phyloP scores from a whole-genome alignment of 2,797 vertebrate genomes.

The Micromesistius poutassou region DNA sequence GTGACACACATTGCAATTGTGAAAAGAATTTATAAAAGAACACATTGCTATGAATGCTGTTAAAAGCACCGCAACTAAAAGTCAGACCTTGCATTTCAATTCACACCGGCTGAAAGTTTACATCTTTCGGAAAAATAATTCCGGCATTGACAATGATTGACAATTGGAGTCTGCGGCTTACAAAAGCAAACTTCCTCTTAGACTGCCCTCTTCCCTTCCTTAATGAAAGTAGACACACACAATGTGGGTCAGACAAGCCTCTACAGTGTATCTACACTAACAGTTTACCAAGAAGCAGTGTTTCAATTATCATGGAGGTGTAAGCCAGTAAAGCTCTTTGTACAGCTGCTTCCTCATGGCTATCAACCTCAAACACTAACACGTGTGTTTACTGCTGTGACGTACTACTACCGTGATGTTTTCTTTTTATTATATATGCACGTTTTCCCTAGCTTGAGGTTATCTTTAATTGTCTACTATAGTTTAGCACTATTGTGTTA shows the following conservation, averaged over 20 bases:
- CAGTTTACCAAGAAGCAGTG: constrained; percentile 7
- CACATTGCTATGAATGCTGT: not conserved
- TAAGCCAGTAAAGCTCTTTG: constrained; percentile 18
- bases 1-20: not conserved
- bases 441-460: not conserved
- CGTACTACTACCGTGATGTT: constrained; percentile 15
- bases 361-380: constrained; percentile 31
- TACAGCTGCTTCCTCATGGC: constrained; percentile 23
- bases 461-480: not conserved
- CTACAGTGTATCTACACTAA: constrained; percentile 5
- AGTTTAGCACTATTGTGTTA: not conserved
- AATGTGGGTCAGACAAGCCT: not conserved
- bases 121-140: not conserved
- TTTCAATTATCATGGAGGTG: constrained; percentile 20
- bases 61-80: not conserved
- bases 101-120: not conserved
- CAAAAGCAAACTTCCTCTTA: not conserved
- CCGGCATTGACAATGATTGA: not conserved
- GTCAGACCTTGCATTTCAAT: constrained; percentile 1
- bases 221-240: not conserved
- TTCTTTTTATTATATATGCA: not conserved
- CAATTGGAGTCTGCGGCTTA: not conserved
- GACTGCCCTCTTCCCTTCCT: not conserved
- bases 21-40: not conserved
- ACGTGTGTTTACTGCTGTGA: constrained; percentile 20